Conservation (phyloP, 1,140 invertebrate species). For the Augochlora pura region DNA sequence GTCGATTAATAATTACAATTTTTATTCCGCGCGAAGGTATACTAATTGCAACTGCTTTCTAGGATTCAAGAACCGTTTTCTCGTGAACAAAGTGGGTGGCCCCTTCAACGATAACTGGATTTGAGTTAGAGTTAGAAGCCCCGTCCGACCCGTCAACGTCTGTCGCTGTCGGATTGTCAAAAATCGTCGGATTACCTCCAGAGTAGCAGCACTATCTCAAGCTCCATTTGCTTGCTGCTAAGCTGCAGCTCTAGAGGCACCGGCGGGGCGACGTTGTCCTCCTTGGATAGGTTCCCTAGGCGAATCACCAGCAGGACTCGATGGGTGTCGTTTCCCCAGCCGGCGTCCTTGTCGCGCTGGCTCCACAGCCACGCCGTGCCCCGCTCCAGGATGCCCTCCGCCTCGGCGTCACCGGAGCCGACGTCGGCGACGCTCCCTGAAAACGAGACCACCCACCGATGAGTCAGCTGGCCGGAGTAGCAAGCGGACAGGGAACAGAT, state of each 20-base stretch:
- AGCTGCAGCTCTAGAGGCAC: conserved; percentile 86
- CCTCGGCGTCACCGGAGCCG: conserved; percentile 56
- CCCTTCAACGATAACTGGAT: too few species aligned
- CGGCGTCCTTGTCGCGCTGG: conserved; percentile 85
- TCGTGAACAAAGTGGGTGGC: too few species aligned
- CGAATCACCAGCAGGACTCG: conserved; percentile 84
- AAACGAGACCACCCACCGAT: background rate
- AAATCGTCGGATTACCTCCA: conserved; percentile 82
- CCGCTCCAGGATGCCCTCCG: conserved; percentile 79
- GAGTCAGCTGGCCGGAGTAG: too few species aligned
- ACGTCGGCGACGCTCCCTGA: conserved; percentile 41
- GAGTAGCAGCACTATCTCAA: conserved; percentile 89
- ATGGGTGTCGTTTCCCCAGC: conserved; percentile 89
- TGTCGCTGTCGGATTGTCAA: background rate
- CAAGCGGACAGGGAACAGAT: too few species aligned
- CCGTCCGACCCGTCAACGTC: too few species aligned
- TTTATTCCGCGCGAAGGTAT: too few species aligned
- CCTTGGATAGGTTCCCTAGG: conserved; percentile 75
- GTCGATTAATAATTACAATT: too few species aligned
- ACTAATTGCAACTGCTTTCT: too few species aligned
- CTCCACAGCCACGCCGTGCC: conserved; percentile 85
- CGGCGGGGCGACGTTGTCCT: conserved; percentile 79
- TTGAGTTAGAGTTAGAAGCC: too few species aligned
- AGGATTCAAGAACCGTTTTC: too few species aligned
- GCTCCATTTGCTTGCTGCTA: conserved; percentile 90